These are phyloP conservation scores for Agonum fuliginosum DNA, from an alignment of 2,888 invertebrate species.

Conservation along the genomic window DNA sequence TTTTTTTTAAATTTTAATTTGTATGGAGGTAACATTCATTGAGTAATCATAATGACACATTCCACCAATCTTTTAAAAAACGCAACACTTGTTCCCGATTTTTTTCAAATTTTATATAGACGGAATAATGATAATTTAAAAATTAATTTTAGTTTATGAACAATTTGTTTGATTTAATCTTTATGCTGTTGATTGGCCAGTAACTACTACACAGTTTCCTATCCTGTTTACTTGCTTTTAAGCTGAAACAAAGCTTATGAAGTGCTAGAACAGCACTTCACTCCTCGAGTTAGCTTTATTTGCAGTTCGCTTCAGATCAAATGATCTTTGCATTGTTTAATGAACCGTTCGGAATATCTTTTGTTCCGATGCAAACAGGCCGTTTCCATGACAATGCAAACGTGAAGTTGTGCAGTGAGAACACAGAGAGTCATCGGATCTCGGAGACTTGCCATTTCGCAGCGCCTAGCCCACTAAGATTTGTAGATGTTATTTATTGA, in stretches of 20 bases:
- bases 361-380: constrained; percentile 53
- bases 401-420: constrained; percentile 10
- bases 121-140: too few relatives aligned
- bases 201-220: too few relatives aligned
- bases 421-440: background rate
- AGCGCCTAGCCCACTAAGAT: constrained; percentile 4
- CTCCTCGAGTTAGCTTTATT: constrained; percentile 17
- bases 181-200: too few relatives aligned
- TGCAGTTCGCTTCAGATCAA: constrained; percentile 44
- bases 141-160: too few relatives aligned
- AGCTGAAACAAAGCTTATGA: constrained; percentile 27
- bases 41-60: too few relatives aligned
- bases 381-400: constrained; percentile 48
- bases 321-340: constrained; percentile 54
- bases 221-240: too few relatives aligned
- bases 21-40: too few relatives aligned
- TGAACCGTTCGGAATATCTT: constrained; percentile 48
- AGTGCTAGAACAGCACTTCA: constrained; percentile 35
- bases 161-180: too few relatives aligned
- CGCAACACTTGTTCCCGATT: too few relatives aligned
- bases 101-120: too few relatives aligned
- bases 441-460: constrained; percentile 1
- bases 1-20: too few relatives aligned
- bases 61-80: too few relatives aligned
- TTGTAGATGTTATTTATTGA: constrained; percentile 50